Evolutionary conservation across 1,140 invertebrate genomes (phyloP), one percentile per base, ranked within the genome.

Genomic region (Amyelois transitella): DNA sequence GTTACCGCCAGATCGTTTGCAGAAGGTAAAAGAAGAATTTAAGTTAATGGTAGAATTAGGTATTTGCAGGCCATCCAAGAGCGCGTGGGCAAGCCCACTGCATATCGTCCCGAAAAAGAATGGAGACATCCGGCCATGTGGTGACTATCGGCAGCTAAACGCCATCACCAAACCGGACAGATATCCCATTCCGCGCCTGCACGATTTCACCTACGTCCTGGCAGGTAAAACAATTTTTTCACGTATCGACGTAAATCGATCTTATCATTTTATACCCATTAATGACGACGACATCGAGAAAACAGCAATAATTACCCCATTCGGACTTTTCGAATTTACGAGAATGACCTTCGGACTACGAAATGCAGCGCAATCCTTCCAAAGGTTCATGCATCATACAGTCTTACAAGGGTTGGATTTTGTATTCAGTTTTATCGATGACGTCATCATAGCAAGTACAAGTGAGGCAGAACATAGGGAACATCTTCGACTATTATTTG

Each of bases 331-430:
- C n/a, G n/a, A n/a, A n/a, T n/a, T n/a, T n/a, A n/a, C 52, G n/a
- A 18, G 47, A 14, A 63, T 84, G 69, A 20, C 10, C 5, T 43
- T 43, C 6, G 56, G 56, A 0, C 7, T 58, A 8, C 44, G 51
- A 7, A 58, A 62, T 58, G 6, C 81, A 80, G 54, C 73, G 72
- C 55, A 59, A 25, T 53, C 51, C 10, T 55, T 60, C 19, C 62
- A 54, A 55, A 14, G 53, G n/a, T 50, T 45, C 28, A 57, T 55
- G 18, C 24, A 61, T 44, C 43, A 55, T 51, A 47, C 7, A 3
- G 54, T 61, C 18, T 28, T 56, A 8, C 6, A 21, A 24, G 59
- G 53, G 22, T 19, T 61, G 4, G 59, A 61, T 18, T 56, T 56
- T 32, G 51, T 53, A 19, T 53, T 50, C 22, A 18, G 44, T 21